Base-by-base conservation (phyloP, 2,888 invertebrate genomes). In the Pandemis heparana region DNA sequence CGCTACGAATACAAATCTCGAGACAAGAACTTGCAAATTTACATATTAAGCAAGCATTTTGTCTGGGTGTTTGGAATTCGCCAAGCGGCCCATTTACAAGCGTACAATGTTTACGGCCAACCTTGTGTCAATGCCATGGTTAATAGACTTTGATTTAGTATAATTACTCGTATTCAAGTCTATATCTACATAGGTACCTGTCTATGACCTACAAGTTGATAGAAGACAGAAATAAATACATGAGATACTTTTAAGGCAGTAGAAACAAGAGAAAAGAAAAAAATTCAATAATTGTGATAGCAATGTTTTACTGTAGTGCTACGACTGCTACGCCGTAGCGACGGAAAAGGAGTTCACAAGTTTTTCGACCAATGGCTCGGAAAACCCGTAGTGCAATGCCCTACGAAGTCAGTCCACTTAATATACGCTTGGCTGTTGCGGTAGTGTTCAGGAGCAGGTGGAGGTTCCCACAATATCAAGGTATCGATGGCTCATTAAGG, bases 401-500 rank as follows among this genome's bases (percentile, higher is more conserved):
- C 67, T 62, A 43, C 51, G n/a, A 62, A 69, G 68, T 64, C 63
- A 48, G 38, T 1, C 41, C 39, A 16, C 48, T 59, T 70, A 70
- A 70, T 73, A 59, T 59, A 73, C 64, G 48, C 68, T 48, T n/a
- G 56, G 41, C 18, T 56, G 3, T 62, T 65, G 43, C 51, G 23
- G 43, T 67, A 65, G 67, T 71, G 63, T 63, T 16, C 76, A 70
- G 66, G 75, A 78, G 73, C 91, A 90, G 85, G 83, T 89, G 90
- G 75, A 78, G 77, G 79, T 82, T 91, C 89, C 78, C 91, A 91
- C 88, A 86, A 80, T 82, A 83, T 83, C 80, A 83, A 79, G 78
- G 83, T 83, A 89, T 87, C 87, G 86, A 84, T 81, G 82, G 81
- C 82, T 85, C 83, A 82, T 83, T 76, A 84, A 85, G 87, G 86